A percentile compares a stretch with the other conserved stretches of the same genome.
Conservation (phyloP, 92 coral and sea anemone genomes). For the Porites evermanni region DNA sequence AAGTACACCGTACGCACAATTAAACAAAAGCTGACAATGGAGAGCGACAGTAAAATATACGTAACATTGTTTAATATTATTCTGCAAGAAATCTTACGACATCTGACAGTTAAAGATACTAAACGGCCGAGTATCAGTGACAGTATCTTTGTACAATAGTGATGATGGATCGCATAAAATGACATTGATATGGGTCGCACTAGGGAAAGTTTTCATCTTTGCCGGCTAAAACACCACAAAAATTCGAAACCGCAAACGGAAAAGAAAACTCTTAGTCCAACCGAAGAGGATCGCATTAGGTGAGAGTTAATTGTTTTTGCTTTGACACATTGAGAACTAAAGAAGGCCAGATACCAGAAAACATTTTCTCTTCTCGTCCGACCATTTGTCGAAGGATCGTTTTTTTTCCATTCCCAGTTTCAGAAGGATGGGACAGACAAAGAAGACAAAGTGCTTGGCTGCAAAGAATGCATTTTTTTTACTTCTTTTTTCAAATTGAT, state of each 20-base stretch:
- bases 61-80: too few species aligned
- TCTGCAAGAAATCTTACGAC: too few species aligned
- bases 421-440: background rate
- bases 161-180: too few species aligned
- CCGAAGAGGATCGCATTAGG: background rate
- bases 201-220: background rate
- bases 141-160: too few species aligned
- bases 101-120: too few species aligned
- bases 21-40: too few species aligned
- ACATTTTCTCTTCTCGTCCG: constrained; percentile 55
- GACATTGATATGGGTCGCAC: background rate
- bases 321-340: background rate
- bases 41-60: too few species aligned
- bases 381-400: constrained; percentile 46
- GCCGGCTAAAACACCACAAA: background rate
- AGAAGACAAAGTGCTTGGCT: background rate
- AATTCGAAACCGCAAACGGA: background rate
- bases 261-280: background rate
- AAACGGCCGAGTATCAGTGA: too few species aligned
- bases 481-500: background rate
- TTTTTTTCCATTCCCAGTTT: background rate
- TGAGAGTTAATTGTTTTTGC: background rate
- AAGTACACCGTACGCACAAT: too few species aligned
- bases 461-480: background rate
- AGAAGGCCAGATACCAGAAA: background rate